A percentile compares a stretch with the other conserved stretches of the same genome.
These are phyloP conservation scores for Gouania willdenowi DNA, from an alignment of 2,797 vertebrate species.

Conservation along the genomic window DNA sequence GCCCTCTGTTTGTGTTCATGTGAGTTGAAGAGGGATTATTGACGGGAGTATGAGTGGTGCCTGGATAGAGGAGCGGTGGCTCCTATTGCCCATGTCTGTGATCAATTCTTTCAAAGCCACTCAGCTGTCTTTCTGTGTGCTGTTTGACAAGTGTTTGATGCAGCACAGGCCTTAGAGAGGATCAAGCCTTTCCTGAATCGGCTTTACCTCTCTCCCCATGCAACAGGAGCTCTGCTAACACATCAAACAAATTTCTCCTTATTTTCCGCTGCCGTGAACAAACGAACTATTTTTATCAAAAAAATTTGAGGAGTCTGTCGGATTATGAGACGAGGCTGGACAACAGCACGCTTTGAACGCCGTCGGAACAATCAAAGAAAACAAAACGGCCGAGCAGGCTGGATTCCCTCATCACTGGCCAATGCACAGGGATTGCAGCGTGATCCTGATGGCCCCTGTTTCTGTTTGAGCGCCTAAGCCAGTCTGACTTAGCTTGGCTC, in stretches of 20 bases:
- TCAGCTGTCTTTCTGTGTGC: slow-evolving; percentile 68
- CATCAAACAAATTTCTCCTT: slow-evolving; percentile 47
- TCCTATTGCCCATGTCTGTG: slow-evolving; percentile 53
- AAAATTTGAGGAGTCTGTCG: slow-evolving; percentile 36
- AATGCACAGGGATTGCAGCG: slow-evolving; percentile 55
- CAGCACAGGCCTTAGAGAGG: slow-evolving; percentile 65
- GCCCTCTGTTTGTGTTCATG: slow-evolving; percentile 61
- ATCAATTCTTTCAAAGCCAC: slow-evolving; percentile 64
- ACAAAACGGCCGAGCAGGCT: slow-evolving; percentile 40
- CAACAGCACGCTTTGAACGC: slow-evolving; percentile 45
- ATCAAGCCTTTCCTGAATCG: slow-evolving; percentile 64
- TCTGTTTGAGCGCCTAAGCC: slow-evolving; percentile 68
- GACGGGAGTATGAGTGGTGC: slow-evolving; percentile 41
- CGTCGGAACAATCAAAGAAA: slow-evolving; percentile 60
- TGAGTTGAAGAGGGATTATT: slow-evolving; percentile 55
- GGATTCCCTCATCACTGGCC: slow-evolving; percentile 60
- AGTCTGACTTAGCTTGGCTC: slow-evolving; percentile 64
- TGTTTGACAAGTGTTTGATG: slow-evolving; percentile 71
- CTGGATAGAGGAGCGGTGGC: slow-evolving; percentile 38
- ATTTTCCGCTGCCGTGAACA: slow-evolving; percentile 42
- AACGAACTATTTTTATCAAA: slow-evolving; percentile 64
- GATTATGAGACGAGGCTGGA: slow-evolving; percentile 45
- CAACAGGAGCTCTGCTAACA: slow-evolving; percentile 55
- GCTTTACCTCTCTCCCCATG: slow-evolving; percentile 52
- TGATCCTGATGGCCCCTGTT: slow-evolving; percentile 64